Percentiles rank a stretch among this genome's conserved stretches.
Evolutionary conservation across 2,797 vertebrate species (phyloP).

Genomic region (Cossypha niveicapilla): DNA sequence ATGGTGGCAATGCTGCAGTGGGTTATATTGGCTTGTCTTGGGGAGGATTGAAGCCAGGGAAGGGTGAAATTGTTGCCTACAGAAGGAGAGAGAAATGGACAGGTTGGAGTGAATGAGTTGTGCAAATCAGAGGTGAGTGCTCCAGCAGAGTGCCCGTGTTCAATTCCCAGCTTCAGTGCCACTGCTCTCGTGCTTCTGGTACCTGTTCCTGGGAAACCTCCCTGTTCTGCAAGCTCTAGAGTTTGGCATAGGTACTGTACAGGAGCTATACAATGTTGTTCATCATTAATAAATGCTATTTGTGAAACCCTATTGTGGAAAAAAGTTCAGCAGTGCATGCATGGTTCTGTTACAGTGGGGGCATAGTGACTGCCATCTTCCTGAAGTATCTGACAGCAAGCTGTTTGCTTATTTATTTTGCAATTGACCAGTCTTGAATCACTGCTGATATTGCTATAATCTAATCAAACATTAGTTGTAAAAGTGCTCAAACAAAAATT

Average conservation of each 20-base stretch:
- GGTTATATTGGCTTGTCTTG: neutral
- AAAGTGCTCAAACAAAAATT: neutral
- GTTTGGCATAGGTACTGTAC: neutral
- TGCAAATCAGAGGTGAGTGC: neutral
- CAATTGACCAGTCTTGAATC: neutral
- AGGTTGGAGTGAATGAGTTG: neutral
- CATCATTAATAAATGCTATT: neutral
- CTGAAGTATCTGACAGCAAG: neutral
- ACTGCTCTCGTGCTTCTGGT: fast-evolving
- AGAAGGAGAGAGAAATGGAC: neutral
- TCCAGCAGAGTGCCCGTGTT: neutral
- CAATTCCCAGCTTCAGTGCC: neutral
- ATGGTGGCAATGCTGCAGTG: neutral
- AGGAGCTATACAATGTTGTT: neutral
- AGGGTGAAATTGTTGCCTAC: neutral
- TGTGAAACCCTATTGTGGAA: neutral
- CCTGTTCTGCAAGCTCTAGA: neutral
- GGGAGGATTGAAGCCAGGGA: neutral
- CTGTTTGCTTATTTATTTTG: neutral
- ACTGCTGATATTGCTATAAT: neutral
- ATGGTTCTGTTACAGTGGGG: neutral
- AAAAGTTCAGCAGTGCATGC: neutral
- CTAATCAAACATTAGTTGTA: neutral
- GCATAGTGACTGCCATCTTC: neutral
- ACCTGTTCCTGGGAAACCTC: neutral